Evolutionary conservation across 2,113 vertebrate species (phyloP).

Genomic region (Pyrgilauda ruficollis): DNA sequence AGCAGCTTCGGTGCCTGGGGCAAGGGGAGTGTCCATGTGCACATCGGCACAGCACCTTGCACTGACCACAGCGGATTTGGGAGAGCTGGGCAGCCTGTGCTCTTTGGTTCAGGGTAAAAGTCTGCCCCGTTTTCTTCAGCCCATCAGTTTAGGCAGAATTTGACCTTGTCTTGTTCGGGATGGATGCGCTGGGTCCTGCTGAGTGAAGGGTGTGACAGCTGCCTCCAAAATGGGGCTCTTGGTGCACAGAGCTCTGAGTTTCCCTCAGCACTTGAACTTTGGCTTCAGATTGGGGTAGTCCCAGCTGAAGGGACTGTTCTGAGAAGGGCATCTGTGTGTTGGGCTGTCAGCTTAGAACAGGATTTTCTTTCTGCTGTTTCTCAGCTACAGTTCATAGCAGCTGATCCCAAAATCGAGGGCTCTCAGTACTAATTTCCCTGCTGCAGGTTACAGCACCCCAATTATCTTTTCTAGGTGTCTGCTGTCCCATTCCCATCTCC

Average conservation of each 20-base stretch:
- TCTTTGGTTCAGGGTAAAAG: neutral
- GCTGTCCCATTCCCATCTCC: neutral
- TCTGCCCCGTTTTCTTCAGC: neutral
- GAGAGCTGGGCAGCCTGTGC: neutral
- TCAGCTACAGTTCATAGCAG: neutral
- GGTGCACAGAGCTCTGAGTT: neutral
- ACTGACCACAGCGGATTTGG: neutral
- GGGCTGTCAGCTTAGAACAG: neutral
- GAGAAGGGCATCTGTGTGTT: neutral
- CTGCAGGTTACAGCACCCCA: neutral
- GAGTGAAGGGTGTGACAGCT: neutral
- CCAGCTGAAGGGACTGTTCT: accelerated
- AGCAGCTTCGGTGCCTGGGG: accelerated
- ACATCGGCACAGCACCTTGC: accelerated
- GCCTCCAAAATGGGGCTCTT: neutral
- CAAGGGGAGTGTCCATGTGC: accelerated
- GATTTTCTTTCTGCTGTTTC: neutral
- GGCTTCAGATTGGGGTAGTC: accelerated
- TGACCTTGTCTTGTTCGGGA: neutral
- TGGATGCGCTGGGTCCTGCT: accelerated
- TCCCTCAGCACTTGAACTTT: neutral
- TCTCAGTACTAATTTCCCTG: neutral
- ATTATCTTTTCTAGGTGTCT: neutral
- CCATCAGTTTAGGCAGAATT: neutral
- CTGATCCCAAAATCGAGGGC: neutral